Conservation (phyloP, 2,113 vertebrate genomes). For the Oncorhynchus mykiss region DNA sequence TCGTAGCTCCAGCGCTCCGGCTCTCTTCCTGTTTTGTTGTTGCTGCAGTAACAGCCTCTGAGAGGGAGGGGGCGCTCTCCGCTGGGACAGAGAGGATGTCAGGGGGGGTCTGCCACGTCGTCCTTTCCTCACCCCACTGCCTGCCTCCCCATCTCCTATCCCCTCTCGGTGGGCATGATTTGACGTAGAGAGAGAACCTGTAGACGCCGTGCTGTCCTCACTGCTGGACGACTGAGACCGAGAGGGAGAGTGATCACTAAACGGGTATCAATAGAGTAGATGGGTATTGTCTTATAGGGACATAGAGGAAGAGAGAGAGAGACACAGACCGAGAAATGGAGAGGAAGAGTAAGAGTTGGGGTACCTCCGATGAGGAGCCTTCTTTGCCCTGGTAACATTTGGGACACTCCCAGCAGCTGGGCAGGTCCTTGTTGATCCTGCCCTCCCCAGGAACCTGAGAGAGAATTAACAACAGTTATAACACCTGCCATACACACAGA, state of each 20-base stretch:
- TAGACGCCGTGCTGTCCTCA: slow-evolving; percentile 60
- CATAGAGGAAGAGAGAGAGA: not conserved
- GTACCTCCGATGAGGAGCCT: slow-evolving; percentile 73
- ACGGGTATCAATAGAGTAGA: no score
- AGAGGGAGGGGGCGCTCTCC: slow-evolving; percentile 72
- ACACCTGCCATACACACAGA: not conserved
- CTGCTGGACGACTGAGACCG: slow-evolving; percentile 65
- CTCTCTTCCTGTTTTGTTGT: slow-evolving; percentile 75
- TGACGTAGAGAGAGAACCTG: slow-evolving; percentile 48
- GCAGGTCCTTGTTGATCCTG: slow-evolving; percentile 90
- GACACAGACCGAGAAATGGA: not conserved
- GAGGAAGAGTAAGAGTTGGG: not conserved
- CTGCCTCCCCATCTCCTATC: slow-evolving; percentile 55
- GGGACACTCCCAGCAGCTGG: slow-evolving; percentile 97
- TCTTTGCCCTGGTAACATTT: slow-evolving; percentile 87
- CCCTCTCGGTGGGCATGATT: slow-evolving; percentile 66
- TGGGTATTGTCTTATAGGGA: not conserved
- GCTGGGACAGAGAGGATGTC: slow-evolving; percentile 28
- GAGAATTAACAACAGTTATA: not conserved
- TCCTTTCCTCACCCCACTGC: slow-evolving; percentile 36
- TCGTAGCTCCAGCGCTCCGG: slow-evolving; percentile 69
- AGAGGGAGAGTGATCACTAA: no score
- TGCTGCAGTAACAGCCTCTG: slow-evolving; percentile 77
- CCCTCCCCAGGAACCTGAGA: slow-evolving; percentile 88
- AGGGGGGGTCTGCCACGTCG: slow-evolving; percentile 29